A percentile compares a stretch with the other conserved stretches of the same genome.
Evolutionary conservation across 2,888 invertebrate species (phyloP).

Genomic region (Subacronicta megacephala): DNA sequence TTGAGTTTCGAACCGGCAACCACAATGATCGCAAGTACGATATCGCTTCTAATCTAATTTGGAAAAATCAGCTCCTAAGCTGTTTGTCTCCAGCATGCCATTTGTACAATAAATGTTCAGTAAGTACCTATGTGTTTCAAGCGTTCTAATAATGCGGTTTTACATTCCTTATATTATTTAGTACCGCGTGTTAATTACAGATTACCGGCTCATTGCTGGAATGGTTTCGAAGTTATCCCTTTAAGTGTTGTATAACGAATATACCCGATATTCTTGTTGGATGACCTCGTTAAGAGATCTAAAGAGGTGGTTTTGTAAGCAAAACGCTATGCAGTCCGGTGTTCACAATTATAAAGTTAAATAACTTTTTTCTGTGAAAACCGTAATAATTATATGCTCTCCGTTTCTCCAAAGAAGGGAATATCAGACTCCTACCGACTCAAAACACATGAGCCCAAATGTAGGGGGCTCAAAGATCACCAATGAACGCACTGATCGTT

Average conservation of each 20-base stretch:
- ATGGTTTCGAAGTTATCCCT: conserved; percentile 29
- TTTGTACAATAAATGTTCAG: background rate
- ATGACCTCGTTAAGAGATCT: conserved; percentile 22
- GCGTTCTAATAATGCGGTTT: conserved; percentile 7
- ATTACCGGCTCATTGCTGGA: conserved; percentile 6
- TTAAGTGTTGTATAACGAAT: conserved; percentile 21
- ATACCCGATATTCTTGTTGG: conserved; percentile 13
- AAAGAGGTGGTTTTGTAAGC: conserved; percentile 22
- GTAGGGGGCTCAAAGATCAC: too few species aligned
- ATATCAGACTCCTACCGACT: too few species aligned
- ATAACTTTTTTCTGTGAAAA: too few species aligned
- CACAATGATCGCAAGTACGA: too few species aligned
- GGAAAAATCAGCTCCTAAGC: too few species aligned
- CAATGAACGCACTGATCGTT: too few species aligned
- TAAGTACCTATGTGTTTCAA: conserved; percentile 6
- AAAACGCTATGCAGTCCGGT: conserved; percentile 1
- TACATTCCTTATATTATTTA: conserved; percentile 18
- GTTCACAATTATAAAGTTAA: conserved; percentile 2
- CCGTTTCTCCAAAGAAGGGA: too few species aligned
- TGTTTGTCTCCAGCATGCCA: too few species aligned
- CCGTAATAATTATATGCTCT: too few species aligned
- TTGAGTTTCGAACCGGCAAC: too few species aligned
- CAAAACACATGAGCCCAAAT: too few species aligned
- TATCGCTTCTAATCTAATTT: too few species aligned
- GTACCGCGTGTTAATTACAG: conserved; percentile 25